Evolutionary conservation across 2,797 vertebrate species (phyloP).

Genomic region (Lagocephalus sceleratus): DNA sequence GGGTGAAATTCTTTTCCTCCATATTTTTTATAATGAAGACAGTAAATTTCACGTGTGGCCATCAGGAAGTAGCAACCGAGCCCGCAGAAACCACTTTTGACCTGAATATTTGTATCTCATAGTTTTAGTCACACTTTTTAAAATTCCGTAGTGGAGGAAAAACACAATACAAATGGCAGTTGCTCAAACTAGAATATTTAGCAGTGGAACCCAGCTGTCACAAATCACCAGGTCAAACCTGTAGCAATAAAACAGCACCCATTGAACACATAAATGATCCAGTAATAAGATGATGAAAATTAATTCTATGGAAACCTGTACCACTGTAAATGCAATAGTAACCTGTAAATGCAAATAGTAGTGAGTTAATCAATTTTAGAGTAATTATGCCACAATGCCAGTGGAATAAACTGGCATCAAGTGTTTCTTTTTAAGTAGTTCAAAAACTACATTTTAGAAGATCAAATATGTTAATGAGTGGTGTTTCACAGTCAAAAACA

Average conservation of each 20-base stretch:
- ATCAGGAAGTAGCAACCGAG: conserved; percentile 30
- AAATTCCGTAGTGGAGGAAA: conserved; percentile 24
- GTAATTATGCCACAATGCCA: too few relatives aligned
- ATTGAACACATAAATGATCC: neutral
- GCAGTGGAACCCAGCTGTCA: conserved; percentile 42
- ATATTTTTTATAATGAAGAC: neutral
- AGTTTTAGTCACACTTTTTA: neutral
- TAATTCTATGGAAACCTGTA: too few relatives aligned
- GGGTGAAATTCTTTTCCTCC: neutral
- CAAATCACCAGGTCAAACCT: conserved; percentile 40
- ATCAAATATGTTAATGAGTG: too few relatives aligned
- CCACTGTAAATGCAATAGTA: too few relatives aligned
- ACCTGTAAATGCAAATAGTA: too few relatives aligned
- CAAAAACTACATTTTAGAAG: too few relatives aligned
- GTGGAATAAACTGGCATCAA: too few relatives aligned
- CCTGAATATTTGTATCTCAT: conserved; percentile 9
- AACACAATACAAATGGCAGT: conserved; percentile 46
- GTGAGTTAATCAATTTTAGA: too few relatives aligned
- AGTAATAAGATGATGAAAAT: too few relatives aligned
- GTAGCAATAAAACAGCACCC: conserved; percentile 22
- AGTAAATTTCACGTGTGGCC: conserved; percentile 18
- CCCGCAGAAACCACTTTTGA: conserved; percentile 24
- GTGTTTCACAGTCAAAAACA: too few relatives aligned
- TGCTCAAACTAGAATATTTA: conserved; percentile 15
- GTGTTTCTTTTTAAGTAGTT: too few relatives aligned